Conservation (phyloP, 2,888 invertebrate species). For the Orthosia gracilis region DNA sequence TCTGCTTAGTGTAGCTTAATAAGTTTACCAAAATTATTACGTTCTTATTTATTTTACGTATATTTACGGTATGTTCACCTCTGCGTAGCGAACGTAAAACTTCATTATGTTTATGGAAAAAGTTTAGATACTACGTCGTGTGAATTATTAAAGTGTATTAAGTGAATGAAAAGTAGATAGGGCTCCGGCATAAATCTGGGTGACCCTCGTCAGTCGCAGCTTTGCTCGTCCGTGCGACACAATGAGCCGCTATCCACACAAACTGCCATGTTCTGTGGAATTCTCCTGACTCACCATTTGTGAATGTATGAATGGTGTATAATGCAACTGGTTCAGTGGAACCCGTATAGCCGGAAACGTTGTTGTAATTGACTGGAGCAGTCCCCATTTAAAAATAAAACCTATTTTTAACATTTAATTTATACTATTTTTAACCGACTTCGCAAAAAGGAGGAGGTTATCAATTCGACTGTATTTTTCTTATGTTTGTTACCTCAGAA, state of each 20-base stretch:
- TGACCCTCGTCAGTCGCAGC: conserved; percentile 69
- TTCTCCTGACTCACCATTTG: conserved; percentile 49
- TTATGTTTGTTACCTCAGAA: no score
- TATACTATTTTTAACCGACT: no score
- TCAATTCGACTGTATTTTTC: no score
- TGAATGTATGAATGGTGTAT: conserved; percentile 22
- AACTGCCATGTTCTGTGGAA: conserved; percentile 61
- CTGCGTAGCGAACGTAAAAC: conserved; percentile 25
- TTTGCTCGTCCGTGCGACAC: conserved; percentile 58
- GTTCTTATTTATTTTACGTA: conserved; percentile 18
- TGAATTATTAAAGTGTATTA: conserved; percentile 63
- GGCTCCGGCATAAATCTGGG: conserved; percentile 63
- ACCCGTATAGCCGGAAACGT: background rate
- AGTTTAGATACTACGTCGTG: conserved; percentile 40
- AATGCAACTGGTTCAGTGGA: conserved; percentile 10
- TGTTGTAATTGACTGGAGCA: background rate
- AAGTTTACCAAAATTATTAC: conserved; percentile 29
- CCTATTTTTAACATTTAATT: background rate
- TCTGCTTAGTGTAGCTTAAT: conserved; percentile 34
- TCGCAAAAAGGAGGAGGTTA: no score
- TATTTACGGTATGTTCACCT: conserved; percentile 18
- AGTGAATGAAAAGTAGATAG: conserved; percentile 55
- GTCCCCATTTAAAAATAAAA: background rate
- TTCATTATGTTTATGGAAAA: conserved; percentile 32
- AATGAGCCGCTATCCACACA: conserved; percentile 68